Evolutionary conservation across 2,888 invertebrate species (phyloP), one percentile per base, ranked within the genome.

Genomic region (Eustalomyia histrio): DNA sequence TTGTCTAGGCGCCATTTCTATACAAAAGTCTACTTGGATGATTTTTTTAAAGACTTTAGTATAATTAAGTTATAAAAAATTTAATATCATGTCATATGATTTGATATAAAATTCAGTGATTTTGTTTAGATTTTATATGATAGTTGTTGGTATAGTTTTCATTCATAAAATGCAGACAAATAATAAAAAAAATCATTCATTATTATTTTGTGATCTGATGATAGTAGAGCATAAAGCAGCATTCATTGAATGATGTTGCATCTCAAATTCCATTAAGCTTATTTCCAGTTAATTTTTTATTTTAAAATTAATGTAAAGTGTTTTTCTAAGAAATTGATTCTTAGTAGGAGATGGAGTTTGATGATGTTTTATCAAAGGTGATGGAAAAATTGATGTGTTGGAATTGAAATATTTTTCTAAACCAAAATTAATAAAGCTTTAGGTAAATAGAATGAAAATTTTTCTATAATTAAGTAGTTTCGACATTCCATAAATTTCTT

Each of bases 11-110:
- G 43, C 43, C 43, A 47, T 47, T 39, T 47, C 43, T n/a, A 47
- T 47, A 14, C n/a, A n/a, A 47, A n/a, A 47, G n/a, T 47, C 43
- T 47, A 47, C 4, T 39, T 47, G 14, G 43, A n/a, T 47, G 6
- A 39, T 39, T 39, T 39, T 35, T n/a, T 47, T 47, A n/a, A 47
- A 14, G 43, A 47, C n/a, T 47, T 47, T n/a, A 47, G 43, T 47
- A 47, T 47, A 47, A 47, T 47, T 47, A 47, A 47, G 43, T 47
- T 47, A 47, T 47, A 47, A 47, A 47, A 39, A 47, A n/a, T n/a
- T 47, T 47, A 47, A 47, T 47, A 47, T 47, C 43, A 47, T n/a
- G n/a, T 12, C 39, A 39, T 39, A 39, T 12, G 14, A 12, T 39
- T 47, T 47, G n/a, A n/a, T 47, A n/a, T 47, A 16, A n/a, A 47